Evolutionary conservation across 2,797 vertebrate genomes (phyloP).

Genomic region (Argyrosomus regius): DNA sequence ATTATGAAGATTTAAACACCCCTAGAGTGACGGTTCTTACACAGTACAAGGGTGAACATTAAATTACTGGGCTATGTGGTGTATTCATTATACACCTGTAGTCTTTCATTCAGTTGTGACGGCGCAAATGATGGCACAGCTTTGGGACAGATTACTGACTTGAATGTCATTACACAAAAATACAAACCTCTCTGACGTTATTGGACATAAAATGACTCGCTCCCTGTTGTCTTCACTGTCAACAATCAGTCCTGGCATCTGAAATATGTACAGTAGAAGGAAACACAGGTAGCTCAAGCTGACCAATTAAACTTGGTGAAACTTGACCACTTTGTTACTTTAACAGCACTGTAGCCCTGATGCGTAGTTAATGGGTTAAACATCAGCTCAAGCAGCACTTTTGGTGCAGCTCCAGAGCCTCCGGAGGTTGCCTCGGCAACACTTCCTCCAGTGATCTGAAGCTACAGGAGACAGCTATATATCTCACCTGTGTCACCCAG

Average conservation of each 20-base stretch:
- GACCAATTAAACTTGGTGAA: neutral
- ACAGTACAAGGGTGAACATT: neutral
- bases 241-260: neutral
- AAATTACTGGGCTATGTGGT: neutral
- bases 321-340: neutral
- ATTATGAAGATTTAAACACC: neutral
- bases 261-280: too few relatives aligned
- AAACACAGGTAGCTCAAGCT: neutral
- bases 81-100: neutral
- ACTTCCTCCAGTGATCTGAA: neutral
- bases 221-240: neutral
- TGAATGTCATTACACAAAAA: neutral
- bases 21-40: neutral
- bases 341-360: neutral
- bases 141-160: too few relatives aligned
- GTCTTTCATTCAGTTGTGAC: neutral
- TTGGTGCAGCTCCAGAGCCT: neutral
- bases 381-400: neutral
- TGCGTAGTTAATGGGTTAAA: neutral
- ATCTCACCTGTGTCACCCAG: neutral
- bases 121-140: neutral
- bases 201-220: neutral
- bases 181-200: neutral
- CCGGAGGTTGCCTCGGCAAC: constrained; percentile 5
- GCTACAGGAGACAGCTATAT: neutral